Evolutionary conservation across 1,140 invertebrate species (phyloP).

Genomic region (Leptoteleia sp.): DNA sequence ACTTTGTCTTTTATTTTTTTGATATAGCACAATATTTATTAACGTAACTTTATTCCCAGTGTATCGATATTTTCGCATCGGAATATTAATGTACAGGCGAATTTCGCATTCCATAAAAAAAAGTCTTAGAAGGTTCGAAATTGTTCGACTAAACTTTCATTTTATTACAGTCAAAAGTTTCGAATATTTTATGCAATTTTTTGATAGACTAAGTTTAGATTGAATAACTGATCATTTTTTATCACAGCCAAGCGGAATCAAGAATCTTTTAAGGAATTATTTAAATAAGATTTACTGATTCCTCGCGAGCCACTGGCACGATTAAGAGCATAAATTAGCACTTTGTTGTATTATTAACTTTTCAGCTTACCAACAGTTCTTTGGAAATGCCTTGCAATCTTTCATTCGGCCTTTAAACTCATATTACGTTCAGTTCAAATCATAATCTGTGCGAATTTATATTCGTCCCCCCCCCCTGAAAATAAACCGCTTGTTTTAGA

Average conservation of each 20-base stretch:
- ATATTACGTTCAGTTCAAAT: too few species aligned
- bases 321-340: constrained; percentile 2
- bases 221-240: background rate
- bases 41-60: too few species aligned
- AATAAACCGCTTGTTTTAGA: too few species aligned
- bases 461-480: too few species aligned
- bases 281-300: background rate
- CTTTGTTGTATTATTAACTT: background rate
- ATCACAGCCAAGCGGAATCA: background rate
- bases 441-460: too few species aligned
- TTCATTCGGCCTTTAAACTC: too few species aligned
- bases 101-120: background rate
- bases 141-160: constrained; percentile 8
- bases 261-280: background rate
- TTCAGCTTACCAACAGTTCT: too few species aligned
- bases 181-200: constrained; percentile 12
- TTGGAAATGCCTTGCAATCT: too few species aligned
- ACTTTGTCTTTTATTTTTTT: too few species aligned
- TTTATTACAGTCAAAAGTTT: constrained; percentile 9
- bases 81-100: background rate
- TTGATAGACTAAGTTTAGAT: constrained; percentile 2
- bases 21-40: too few species aligned
- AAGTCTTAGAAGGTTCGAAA: constrained; percentile 5
- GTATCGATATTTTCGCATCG: background rate
- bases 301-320: background rate